A percentile compares a stretch with the other conserved stretches of the same genome.
Conservation (phyloP, 2,888 invertebrate species). For the Frankliniella intonsa region DNA sequence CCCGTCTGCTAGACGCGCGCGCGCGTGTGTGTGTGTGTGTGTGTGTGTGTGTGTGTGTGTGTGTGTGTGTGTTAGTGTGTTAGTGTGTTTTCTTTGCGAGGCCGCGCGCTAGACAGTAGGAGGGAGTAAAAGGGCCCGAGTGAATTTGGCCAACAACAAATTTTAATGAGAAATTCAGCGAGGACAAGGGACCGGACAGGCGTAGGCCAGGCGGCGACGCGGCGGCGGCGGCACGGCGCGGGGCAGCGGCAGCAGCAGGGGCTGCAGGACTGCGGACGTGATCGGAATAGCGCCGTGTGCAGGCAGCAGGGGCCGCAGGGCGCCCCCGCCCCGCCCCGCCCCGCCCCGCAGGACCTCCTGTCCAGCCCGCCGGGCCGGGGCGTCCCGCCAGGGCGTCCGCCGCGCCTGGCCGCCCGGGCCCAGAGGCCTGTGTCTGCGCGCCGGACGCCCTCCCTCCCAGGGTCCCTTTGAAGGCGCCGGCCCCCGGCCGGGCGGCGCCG, state of each 20-base stretch:
- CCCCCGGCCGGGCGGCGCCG: background rate
- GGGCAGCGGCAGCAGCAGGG: background rate
- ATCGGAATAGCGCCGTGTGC: conserved; percentile 16
- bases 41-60: conserved; percentile 1
- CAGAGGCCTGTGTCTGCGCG: background rate
- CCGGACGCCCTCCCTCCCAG: background rate
- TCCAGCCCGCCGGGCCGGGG: background rate
- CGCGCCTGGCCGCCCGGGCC: background rate
- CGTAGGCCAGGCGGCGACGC: background rate
- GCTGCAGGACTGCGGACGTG: background rate
- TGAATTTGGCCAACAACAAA: no score
- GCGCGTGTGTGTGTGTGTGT: background rate
- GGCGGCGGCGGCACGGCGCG: background rate
- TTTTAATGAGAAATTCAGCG: no score
- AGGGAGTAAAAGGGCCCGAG: no score
- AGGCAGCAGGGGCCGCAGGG: background rate
- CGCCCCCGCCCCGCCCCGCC: background rate
- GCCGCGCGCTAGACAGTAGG: background rate
- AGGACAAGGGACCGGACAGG: no score
- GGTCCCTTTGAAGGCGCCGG: background rate
- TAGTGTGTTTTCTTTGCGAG: background rate
- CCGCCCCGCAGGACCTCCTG: background rate
- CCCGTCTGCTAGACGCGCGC: no score
- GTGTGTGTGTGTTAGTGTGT: background rate
- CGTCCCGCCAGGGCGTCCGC: no score